phyloP scores from a whole-genome alignment of 2,888 invertebrate species.

The Lasioglossum figueresi region DNA sequence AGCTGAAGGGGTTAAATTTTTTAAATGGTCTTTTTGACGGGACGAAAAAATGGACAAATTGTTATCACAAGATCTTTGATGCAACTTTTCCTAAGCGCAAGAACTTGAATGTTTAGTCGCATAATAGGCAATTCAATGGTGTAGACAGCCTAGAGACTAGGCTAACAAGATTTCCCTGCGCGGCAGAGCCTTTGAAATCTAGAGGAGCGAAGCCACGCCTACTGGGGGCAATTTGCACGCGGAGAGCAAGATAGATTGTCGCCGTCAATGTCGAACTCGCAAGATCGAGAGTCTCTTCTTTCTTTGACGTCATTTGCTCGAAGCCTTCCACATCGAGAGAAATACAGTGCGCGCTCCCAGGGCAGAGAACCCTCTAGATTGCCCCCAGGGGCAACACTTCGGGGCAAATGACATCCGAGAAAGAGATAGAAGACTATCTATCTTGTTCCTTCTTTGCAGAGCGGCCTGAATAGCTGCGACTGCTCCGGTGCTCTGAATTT shows the following conservation, averaged over 20 bases:
- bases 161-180: neutral
- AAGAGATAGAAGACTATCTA: neutral
- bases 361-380: neutral
- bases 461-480: neutral
- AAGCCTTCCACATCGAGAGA: neutral
- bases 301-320: constrained; percentile 4
- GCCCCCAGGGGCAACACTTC: neutral
- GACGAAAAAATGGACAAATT: no score
- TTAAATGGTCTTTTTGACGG: no score
- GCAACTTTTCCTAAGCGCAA: no score
- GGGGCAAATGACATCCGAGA: neutral
- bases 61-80: no score
- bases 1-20: no score
- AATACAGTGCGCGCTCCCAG: neutral
- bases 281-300: neutral
- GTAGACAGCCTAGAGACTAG: neutral
- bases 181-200: neutral
- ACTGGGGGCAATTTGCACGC: neutral
- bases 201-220: neutral
- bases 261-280: neutral
- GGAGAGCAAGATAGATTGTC: neutral
- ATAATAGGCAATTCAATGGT: neutral
- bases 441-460: neutral
- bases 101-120: no score
- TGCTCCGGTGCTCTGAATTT: neutral